Base-by-base conservation (phyloP, 2,797 vertebrate genomes). In the Myotis daubentonii region DNA sequence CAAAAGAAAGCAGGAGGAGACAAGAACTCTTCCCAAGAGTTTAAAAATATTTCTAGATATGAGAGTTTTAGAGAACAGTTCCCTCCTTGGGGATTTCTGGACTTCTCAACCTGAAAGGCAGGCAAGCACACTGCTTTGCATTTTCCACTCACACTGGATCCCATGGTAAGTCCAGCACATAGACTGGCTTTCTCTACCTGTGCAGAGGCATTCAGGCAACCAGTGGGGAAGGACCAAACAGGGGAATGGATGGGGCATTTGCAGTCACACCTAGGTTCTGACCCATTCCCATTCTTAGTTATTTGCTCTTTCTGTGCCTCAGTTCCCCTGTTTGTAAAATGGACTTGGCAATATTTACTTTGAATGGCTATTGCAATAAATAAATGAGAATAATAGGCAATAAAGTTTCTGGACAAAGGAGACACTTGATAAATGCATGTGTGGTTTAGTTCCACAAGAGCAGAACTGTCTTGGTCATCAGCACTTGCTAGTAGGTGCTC, bases 11-110 rank as follows among this genome's bases (percentile, higher is more conserved):
- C 13, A 84, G 6, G 15, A 95, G 38, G 87, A 90, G 22, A 89
- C 20, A 65, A 55, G 82, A 89, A 92, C 17, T 87, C 62, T 79
- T 47, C 78, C 71, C 25, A 62, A 72, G 55, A 74, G 36, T 75
- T 94, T 78, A 55, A 65, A 94, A 87, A 19, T 70, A 86, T 72
- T 76, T 92, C 78, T 81, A 71, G 19, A 85, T 53, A 76, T 33
- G 36, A 93, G 51, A 65, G 36, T 22, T 72, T 76, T 80, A 51
- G 75, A 87, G 86, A 86, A 33, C 6, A 55, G 28, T 75, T 79
- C 94, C 79, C 23, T 86, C 36, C 30, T 68, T 30, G 10, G 83
- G 16, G 87, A 83, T 51, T 72, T 68, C 28, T 28, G n/a, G 47
- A 4, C 12, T 47, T 79, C 41, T 75, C 15, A 12, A 6, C 80